A percentile compares a stretch with the other conserved stretches of the same genome.
These are phyloP conservation scores for Girardinichthys multiradiatus DNA, from an alignment of 2,113 vertebrate species.

Conservation along the genomic window DNA sequence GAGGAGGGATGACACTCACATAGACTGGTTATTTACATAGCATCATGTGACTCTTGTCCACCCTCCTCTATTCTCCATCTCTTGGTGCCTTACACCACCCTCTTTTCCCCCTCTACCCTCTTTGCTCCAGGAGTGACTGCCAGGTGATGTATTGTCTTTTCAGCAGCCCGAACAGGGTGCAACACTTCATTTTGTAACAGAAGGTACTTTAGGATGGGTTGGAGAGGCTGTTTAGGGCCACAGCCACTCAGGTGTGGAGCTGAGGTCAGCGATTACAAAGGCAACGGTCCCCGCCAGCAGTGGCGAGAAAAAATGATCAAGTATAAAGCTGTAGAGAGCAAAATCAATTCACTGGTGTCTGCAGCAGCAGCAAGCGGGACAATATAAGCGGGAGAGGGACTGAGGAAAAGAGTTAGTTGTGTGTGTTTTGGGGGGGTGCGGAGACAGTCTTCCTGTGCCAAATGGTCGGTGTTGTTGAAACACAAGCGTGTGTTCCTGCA, in stretches of 20 bases:
- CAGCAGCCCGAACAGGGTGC: conserved; percentile 24
- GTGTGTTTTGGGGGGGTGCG: conserved; percentile 11
- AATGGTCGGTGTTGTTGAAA: conserved; percentile 64
- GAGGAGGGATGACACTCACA: no score
- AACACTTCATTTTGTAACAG: conserved; percentile 52
- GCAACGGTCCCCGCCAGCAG: conserved; percentile 27
- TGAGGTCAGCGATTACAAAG: conserved; percentile 67
- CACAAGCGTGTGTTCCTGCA: conserved; percentile 62
- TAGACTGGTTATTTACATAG: no score
- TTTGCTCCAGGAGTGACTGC: conserved; percentile 13
- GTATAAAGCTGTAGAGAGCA: conserved; percentile 57
- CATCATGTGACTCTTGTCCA: neutral
- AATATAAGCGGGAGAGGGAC: conserved; percentile 27
- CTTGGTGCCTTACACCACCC: no score
- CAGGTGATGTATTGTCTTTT: conserved; percentile 51
- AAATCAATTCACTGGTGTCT: conserved; percentile 56
- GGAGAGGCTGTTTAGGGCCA: conserved; percentile 45
- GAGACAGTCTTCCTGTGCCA: conserved; percentile 57
- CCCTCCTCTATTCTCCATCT: neutral
- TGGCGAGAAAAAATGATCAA: conserved; percentile 64
- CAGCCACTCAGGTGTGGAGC: conserved; percentile 65
- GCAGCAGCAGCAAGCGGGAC: conserved; percentile 18
- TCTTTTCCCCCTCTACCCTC: neutral
- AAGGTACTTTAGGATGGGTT: conserved; percentile 27
- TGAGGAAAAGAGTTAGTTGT: conserved; percentile 11